phyloP scores from a whole-genome alignment of 2,888 invertebrate species.

The Papilio gigon region DNA sequence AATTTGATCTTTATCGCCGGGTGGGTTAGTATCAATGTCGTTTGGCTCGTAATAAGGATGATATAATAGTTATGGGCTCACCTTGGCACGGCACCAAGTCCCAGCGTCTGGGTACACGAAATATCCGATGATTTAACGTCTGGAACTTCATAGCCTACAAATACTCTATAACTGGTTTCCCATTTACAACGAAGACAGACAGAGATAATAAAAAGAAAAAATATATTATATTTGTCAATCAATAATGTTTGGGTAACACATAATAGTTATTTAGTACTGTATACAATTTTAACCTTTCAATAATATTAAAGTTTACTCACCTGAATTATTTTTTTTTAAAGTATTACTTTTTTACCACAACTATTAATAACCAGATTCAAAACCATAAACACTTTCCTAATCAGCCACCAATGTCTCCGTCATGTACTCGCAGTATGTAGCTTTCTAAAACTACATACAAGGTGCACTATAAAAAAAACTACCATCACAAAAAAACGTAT shows the following conservation, averaged over 20 bases:
- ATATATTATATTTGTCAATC: no score
- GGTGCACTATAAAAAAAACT: background rate
- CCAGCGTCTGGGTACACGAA: conserved; percentile 39
- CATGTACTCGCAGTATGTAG: conserved; percentile 6
- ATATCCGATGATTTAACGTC: conserved; percentile 22
- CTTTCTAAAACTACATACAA: conserved; percentile 3
- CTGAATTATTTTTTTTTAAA: no score
- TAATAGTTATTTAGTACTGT: no score
- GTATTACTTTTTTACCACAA: no score
- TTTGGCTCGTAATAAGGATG: conserved; percentile 39
- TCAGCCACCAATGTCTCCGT: conserved; percentile 15
- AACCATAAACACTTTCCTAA: background rate
- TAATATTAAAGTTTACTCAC: no score
- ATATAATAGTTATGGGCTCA: conserved; percentile 44
- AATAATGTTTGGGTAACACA: no score
- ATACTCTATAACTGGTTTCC: background rate
- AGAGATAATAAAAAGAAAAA: background rate
- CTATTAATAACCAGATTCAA: no score
- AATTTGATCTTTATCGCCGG: conserved; percentile 28
- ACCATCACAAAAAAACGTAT: background rate
- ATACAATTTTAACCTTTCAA: no score
- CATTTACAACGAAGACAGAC: background rate
- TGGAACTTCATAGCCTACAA: background rate
- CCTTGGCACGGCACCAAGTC: conserved; percentile 50
- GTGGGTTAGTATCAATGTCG: conserved; percentile 44